Evolutionary conservation across 2,113 vertebrate species (phyloP), one percentile per base, ranked within the genome.

Genomic region (Oryzias celebensis): DNA sequence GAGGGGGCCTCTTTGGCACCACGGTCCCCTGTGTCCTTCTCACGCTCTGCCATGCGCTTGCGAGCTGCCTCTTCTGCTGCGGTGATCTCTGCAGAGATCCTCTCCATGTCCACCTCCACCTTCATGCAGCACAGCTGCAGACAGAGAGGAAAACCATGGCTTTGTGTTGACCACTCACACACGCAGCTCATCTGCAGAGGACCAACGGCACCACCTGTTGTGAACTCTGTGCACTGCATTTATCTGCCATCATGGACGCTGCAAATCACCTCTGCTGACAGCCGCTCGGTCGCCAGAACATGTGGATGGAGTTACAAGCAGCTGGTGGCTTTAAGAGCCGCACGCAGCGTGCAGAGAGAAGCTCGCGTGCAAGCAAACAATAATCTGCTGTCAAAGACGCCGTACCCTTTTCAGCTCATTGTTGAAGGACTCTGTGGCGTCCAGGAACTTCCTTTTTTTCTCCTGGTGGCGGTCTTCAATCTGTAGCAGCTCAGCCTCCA

Each of bases 91-190:
- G 97, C 94, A 3, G 96, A 96, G 16, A 99, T 96, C 89, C 98
- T 99, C 81, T 98, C 96, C 96, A 98, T 98, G 76, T 99, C 96
- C 81, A 99, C 96, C 85, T 99, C 96, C 61, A 99, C 96, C 82
- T 99, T 99, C 91, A 98, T 88, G 62, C 94, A 91, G 71, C 97
- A 98, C 53, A 99, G 84, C 97, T 98, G 51, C n/a, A 60, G 36
- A 43, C 4, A 48, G 20, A 28, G 8, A 54, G 10, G 23, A 14
- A 26, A n/a, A 36, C 36, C 36, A 12, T 36, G 2, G 36, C 8
- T 36, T 36, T 36, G 31, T 12, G 36, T 3, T 12, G 36, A 36
- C 36, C 36, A 10, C 36, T 36, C 36, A 10, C 8, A 7, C 7
- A 12, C 12, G 36, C 36, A 36, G 31, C 31, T 36, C 7, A 2